Evolutionary conservation across 2,888 invertebrate species (phyloP).

Genomic region (Amblyjoppa proteus): DNA sequence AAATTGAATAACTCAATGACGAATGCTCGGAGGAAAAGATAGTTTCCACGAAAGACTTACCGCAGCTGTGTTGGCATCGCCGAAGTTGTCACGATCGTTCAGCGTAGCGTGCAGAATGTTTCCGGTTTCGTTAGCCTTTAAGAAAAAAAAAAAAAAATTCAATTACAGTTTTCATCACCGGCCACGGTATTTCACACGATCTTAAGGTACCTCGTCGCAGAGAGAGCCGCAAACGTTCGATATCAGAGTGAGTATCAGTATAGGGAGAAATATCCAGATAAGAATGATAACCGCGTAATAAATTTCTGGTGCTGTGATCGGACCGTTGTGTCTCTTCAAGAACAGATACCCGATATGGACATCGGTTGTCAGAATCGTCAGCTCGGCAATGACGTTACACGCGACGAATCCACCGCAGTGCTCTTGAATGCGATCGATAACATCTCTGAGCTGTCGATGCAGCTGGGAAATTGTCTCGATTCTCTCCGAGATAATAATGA

Average conservation of each 20-base stretch:
- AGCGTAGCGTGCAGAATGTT: constrained; percentile 32
- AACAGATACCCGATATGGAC: constrained; percentile 32
- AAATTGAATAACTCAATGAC: neutral
- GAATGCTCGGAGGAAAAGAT: neutral
- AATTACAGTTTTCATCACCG: neutral
- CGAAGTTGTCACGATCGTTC: constrained; percentile 4
- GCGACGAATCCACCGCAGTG: constrained; percentile 20
- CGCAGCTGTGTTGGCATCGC: neutral
- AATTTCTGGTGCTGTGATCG: neutral
- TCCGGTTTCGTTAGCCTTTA: constrained; percentile 38
- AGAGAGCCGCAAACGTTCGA: constrained; percentile 42
- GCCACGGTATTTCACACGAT: neutral
- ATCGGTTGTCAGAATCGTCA: neutral
- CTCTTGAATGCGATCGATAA: constrained; percentile 14
- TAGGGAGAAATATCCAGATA: neutral
- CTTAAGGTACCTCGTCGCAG: constrained; percentile 29
- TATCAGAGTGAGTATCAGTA: neutral
- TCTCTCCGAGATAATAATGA: neutral
- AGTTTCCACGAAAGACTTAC: neutral
- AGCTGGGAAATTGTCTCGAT: constrained; percentile 37
- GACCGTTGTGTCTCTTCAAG: neutral
- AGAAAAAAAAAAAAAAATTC: neutral
- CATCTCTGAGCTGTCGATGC: constrained; percentile 53
- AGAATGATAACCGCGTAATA: neutral
- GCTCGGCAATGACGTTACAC: neutral